These are phyloP conservation scores for Petrocephalus zakoni DNA, from an alignment of 2,113 vertebrate species.

Conservation along the genomic window DNA sequence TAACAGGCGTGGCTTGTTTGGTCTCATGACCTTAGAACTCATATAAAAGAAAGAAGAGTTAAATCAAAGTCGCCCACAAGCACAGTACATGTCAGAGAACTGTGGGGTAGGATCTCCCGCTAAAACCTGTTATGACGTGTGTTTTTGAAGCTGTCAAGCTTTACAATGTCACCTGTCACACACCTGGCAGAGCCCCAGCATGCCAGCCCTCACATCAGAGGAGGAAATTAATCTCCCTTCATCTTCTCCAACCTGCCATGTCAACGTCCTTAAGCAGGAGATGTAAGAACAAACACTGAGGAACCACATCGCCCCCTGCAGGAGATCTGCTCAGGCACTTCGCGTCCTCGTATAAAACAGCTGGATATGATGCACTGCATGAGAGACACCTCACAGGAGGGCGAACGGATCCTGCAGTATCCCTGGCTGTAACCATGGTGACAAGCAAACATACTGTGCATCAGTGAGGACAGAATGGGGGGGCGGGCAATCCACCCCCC, in stretches of 20 bases:
- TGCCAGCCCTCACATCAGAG: background rate
- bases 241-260: background rate
- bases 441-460: background rate
- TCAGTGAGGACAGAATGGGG: background rate
- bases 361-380: too few relatives aligned
- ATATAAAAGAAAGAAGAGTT: background rate
- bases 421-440: background rate
- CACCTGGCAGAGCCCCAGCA: background rate
- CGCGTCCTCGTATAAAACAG: too few relatives aligned
- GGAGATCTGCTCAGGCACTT: background rate
- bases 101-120: background rate
- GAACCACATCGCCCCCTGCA: background rate
- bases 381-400: too few relatives aligned
- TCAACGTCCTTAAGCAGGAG: background rate
- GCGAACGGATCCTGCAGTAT: background rate
- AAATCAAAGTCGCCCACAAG: background rate
- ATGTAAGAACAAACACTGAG: slow-evolving; percentile 1
- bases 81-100: background rate
- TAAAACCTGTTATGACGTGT: background rate
- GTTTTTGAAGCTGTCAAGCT: background rate
- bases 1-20: background rate
- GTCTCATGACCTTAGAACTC: background rate
- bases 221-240: background rate
- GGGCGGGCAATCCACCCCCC: too few relatives aligned
- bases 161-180: background rate